Evolutionary conservation across 2,797 vertebrate genomes (phyloP).

Genomic region (Hipposideros larvatus): DNA sequence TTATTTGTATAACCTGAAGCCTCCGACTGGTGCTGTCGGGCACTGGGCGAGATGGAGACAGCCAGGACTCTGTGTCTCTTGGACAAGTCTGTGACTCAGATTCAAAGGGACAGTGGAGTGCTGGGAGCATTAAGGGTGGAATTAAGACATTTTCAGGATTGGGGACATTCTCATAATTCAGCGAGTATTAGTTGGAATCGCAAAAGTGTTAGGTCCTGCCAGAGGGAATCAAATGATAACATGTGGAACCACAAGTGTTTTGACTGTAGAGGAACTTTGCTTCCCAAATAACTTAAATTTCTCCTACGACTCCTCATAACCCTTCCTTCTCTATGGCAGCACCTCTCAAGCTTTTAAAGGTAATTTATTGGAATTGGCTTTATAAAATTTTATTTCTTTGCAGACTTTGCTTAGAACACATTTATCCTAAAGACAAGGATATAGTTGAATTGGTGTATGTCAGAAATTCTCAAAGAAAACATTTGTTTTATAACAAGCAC

Average conservation of each 20-base stretch:
- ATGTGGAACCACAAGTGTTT: neutral
- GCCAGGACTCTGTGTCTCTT: neutral
- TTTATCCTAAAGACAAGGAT: slow-evolving; percentile 59
- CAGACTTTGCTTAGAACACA: slow-evolving; percentile 44
- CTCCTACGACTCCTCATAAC: neutral
- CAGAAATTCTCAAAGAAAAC: slow-evolving; percentile 56
- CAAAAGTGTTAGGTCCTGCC: neutral
- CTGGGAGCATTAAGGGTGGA: neutral
- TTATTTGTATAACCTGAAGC: neutral
- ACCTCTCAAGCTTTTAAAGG: slow-evolving; percentile 37
- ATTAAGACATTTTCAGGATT: neutral
- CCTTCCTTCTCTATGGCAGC: neutral
- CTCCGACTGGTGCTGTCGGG: too few relatives aligned
- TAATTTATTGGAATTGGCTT: slow-evolving; percentile 50
- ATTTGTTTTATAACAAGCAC: slow-evolving; percentile 49
- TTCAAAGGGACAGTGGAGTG: neutral
- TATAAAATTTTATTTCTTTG: slow-evolving; percentile 54
- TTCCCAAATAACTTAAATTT: neutral
- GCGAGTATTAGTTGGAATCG: neutral
- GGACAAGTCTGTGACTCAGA: neutral
- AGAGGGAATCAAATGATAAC: neutral
- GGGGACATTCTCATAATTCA: neutral
- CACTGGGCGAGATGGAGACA: neutral
- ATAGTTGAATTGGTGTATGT: slow-evolving; percentile 30
- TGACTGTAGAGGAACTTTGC: neutral